Percentiles rank a stretch among this genome's conserved stretches.
These are phyloP conservation scores for Centropus bengalensis DNA, from an alignment of 2,113 vertebrate species.

Conservation along the genomic window DNA sequence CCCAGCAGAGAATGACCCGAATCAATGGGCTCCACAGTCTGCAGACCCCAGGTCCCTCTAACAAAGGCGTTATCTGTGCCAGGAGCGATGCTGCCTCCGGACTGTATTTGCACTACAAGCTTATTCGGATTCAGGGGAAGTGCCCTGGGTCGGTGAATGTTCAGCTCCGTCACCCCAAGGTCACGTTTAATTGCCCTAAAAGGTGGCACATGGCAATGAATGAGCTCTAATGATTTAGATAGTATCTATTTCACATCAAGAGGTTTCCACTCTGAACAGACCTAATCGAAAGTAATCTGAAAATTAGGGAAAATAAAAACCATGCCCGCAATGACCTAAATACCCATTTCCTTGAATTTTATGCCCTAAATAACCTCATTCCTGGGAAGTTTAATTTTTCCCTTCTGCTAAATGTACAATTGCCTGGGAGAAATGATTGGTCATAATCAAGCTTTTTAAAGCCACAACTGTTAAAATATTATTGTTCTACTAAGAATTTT, in stretches of 20 bases:
- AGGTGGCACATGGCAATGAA: conserved; percentile 90
- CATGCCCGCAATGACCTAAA: conserved; percentile 81
- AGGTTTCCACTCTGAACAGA: conserved; percentile 79
- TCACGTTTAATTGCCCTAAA: conserved; percentile 87
- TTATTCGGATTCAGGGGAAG: conserved; percentile 89
- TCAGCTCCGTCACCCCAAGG: conserved; percentile 86
- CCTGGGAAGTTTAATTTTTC: conserved; percentile 73
- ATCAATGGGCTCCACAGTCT: conserved; percentile 73
- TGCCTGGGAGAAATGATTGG: conserved; percentile 66
- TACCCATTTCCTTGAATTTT: conserved; percentile 81
- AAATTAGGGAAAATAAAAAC: conserved; percentile 88
- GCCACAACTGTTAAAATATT: conserved; percentile 70
- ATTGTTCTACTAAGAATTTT: conserved; percentile 43
- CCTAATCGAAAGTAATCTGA: conserved; percentile 88
- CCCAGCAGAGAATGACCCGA: conserved; percentile 53
- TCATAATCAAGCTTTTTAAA: conserved; percentile 61
- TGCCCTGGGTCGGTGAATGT: conserved; percentile 86
- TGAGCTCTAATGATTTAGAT: conserved; percentile 96
- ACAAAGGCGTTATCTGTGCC: conserved; percentile 71
- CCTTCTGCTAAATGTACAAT: conserved; percentile 71
- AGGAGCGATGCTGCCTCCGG: conserved; percentile 15
- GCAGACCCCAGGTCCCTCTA: neutral
- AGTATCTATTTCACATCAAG: conserved; percentile 95
- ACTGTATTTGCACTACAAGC: conserved; percentile 74
- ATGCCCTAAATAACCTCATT: conserved; percentile 77